phyloP scores from a whole-genome alignment of 2,888 invertebrate genomes.

The Linyphia triangularis region DNA sequence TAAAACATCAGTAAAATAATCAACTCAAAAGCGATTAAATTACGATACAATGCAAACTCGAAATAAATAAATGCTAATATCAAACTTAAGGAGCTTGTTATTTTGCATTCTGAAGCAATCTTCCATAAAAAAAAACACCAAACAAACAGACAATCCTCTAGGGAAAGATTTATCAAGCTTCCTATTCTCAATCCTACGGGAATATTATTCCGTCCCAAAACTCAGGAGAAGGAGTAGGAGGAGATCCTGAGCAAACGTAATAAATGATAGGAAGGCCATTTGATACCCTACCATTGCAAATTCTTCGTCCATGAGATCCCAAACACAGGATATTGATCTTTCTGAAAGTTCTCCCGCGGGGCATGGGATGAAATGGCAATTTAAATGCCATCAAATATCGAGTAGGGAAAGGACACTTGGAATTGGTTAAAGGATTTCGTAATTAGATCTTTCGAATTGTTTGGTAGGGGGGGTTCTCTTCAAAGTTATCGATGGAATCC shows the following conservation, averaged over 20 bases:
- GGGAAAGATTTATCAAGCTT: too few relatives aligned
- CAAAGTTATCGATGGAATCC: conserved; percentile 2
- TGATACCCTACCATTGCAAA: background rate
- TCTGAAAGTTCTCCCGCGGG: background rate
- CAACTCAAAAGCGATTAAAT: too few relatives aligned
- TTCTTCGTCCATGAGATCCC: background rate
- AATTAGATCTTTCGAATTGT: conserved; percentile 35
- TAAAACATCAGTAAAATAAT: too few relatives aligned
- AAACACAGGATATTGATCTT: background rate
- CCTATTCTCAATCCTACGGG: too few relatives aligned
- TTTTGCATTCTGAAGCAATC: too few relatives aligned
- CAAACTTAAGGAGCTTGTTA: too few relatives aligned
- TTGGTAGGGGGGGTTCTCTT: background rate
- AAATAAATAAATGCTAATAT: too few relatives aligned
- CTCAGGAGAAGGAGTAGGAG: background rate
- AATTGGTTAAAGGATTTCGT: conserved; percentile 28
- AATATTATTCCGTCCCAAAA: too few relatives aligned
- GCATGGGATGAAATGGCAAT: conserved; percentile 21
- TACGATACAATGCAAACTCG: too few relatives aligned
- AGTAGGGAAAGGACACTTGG: conserved; percentile 7
- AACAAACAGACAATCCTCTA: too few relatives aligned
- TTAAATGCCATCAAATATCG: conserved; percentile 60
- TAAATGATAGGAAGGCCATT: background rate
- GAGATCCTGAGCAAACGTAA: conserved; percentile 15
- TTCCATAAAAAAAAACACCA: too few relatives aligned